Evolutionary conservation across 2,888 invertebrate species (phyloP).

Genomic region (Orchestes rusci): DNA sequence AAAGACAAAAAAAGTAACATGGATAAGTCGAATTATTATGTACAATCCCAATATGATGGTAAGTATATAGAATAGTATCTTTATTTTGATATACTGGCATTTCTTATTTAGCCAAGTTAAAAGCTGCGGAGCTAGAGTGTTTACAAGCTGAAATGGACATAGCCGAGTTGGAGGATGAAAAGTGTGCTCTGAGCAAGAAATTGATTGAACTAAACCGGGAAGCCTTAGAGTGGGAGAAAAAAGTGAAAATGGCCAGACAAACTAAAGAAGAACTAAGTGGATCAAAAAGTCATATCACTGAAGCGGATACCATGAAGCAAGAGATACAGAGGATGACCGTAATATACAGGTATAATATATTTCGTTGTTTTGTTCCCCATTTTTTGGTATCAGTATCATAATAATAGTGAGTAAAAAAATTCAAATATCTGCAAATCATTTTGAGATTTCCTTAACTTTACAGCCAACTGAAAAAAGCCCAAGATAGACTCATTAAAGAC

Average conservation of each 20-base stretch:
- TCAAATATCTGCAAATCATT: background rate
- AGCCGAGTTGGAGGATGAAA: constrained; percentile 57
- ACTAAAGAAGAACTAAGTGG: constrained; percentile 60
- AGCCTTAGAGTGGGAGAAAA: constrained; percentile 74
- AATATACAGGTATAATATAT: constrained; percentile 32
- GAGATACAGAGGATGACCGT: constrained; percentile 84
- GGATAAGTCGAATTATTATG: constrained; percentile 50
- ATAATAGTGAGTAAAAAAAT: too few species aligned
- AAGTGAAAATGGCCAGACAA: constrained; percentile 65
- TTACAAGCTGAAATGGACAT: constrained; percentile 63
- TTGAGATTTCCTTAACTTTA: constrained; percentile 1
- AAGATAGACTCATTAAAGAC: constrained; percentile 55
- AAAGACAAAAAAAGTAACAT: constrained; percentile 48
- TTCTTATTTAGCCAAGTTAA: constrained; percentile 40
- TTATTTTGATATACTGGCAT: background rate
- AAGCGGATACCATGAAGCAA: constrained; percentile 66
- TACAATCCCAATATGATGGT: constrained; percentile 28
- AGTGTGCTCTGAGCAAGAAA: constrained; percentile 56
- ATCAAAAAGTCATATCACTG: constrained; percentile 59
- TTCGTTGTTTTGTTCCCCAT: too few species aligned
- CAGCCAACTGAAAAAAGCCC: constrained; percentile 48
- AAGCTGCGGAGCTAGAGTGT: constrained; percentile 60
- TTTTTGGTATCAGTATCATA: too few species aligned
- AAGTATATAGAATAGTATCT: constrained; percentile 2
- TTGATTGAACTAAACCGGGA: constrained; percentile 58